Percentiles rank a stretch among this genome's conserved stretches.
Evolutionary conservation across 1,140 invertebrate species (phyloP).

Genomic region (Drosophila jambulina): DNA sequence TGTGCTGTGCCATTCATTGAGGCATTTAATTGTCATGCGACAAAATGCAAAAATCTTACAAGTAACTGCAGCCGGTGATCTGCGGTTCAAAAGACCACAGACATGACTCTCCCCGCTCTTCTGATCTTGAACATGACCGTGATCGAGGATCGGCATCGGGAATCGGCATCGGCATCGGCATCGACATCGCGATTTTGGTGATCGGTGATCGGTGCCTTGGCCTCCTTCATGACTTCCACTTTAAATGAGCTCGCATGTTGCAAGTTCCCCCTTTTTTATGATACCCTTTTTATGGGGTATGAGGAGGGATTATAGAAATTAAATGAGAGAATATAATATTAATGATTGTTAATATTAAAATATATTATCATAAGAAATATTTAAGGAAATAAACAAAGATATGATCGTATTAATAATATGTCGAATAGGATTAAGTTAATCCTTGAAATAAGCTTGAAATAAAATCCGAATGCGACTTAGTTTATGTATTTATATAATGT

Average conservation of each 20-base stretch:
- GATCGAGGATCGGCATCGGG: constrained; percentile 44
- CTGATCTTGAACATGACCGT: constrained; percentile 52
- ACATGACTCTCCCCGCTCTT: constrained; percentile 44
- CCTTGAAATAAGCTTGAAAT: too few species aligned
- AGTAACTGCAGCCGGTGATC: constrained; percentile 50
- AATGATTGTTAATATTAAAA: neutral
- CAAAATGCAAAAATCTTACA: constrained; percentile 72
- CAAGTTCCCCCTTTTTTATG: constrained; percentile 20
- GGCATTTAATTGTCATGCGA: constrained; percentile 79
- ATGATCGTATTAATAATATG: too few species aligned
- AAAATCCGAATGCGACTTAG: too few species aligned
- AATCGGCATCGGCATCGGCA: constrained; percentile 34
- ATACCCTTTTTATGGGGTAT: constrained; percentile 5
- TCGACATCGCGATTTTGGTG: constrained; percentile 56
- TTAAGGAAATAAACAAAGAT: neutral
- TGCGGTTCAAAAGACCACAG: constrained; percentile 70
- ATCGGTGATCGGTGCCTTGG: constrained; percentile 58
- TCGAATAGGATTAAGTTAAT: too few species aligned
- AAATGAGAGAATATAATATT: neutral
- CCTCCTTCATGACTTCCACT: constrained; percentile 59
- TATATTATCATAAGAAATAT: neutral
- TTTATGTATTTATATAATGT: too few species aligned
- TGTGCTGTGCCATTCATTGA: constrained; percentile 75
- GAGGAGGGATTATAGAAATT: neutral
- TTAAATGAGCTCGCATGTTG: constrained; percentile 75